Base-by-base conservation (phyloP, 1,140 invertebrate genomes). In the Nephila pilipes region DNA sequence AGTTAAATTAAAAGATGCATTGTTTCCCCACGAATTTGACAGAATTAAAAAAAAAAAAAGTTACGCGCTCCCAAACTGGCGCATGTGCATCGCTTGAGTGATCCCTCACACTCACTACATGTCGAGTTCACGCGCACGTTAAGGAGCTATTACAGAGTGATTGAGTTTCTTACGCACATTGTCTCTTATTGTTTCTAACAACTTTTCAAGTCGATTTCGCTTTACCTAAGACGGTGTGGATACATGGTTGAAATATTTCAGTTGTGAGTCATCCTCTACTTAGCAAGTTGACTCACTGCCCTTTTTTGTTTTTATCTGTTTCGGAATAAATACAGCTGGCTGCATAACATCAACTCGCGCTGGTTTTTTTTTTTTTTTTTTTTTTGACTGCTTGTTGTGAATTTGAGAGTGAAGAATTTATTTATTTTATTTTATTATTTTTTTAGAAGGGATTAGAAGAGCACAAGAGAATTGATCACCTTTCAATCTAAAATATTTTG, bases 121-220 rank as follows among this genome's bases (percentile, higher is more conserved):
- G 80, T 25, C 38, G 80, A 54, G 22, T 32, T 75, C 25, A 25
- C 65, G 65, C 65, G 25, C 65, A 18, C 65, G 12, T 75, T 75
- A 75, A 32, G 29, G 14, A 12, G 57, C 8, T 58, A 58, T 58
- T 12, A 20, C 57, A 32, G 29, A 16, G 65, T 32, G 65, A 75
- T 75, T 75, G 65, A 75, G 65, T 75, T 75, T 32, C 25, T 63
- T 22, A 63, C 60, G 60, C 60, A 63, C 60, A 8, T 63, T 12
- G 60, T 75, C 65, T 75, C 1, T 75, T 10, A 75, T 75, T 75
- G 65, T 75, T 75, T 75, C 29, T 75, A 75, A 75, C 65, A 75
- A 75, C 25, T 69, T 75, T 29, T 29, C 8, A 1, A 1, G 65
- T 29, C 65, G 63, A 69, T 69, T 69, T 65, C 63, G 25, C 29